Evolutionary conservation across 2,113 vertebrate species (phyloP).

Genomic region (Festucalex cinctus): DNA sequence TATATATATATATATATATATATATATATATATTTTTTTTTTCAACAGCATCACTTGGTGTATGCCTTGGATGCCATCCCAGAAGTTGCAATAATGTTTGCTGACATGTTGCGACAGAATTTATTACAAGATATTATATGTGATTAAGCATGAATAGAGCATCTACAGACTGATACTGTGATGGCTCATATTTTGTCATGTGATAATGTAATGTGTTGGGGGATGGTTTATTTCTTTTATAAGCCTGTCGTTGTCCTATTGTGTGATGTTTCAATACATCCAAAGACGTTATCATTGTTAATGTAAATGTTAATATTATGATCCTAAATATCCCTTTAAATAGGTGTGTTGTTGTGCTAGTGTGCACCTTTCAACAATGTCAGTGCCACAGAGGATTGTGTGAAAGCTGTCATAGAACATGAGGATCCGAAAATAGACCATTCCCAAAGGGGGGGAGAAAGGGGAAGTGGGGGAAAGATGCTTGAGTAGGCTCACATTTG

Average conservation of each 20-base stretch:
- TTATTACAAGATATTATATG: no score
- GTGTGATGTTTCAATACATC: conserved; percentile 32
- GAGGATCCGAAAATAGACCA: conserved; percentile 62
- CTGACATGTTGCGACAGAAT: no score
- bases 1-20: no score
- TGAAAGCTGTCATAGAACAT: conserved; percentile 67
- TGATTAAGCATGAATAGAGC: no score
- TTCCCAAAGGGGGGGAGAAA: conserved; percentile 41
- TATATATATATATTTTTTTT: no score
- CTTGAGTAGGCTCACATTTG: conserved; percentile 31
- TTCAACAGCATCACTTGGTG: no score
- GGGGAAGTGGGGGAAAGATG: conserved; percentile 5
- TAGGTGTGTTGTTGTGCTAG: conserved; percentile 10
- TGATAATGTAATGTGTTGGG: no score
- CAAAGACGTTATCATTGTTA: no score
- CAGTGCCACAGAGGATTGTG: conserved; percentile 52
- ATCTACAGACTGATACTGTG: conserved; percentile 7
- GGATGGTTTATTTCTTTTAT: conserved; percentile 24
- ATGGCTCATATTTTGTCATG: conserved; percentile 24
- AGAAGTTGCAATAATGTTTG: no score
- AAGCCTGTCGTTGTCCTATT: conserved; percentile 15
- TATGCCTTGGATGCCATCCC: no score
- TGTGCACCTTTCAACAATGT: conserved; percentile 15
- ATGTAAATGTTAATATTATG: conserved; percentile 39
- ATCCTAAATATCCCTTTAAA: conserved; percentile 14